Percentiles rank a stretch among this genome's conserved stretches.
These are phyloP conservation scores for Macroramphosus scolopax DNA, from an alignment of 2,797 vertebrate genomes.

Conservation along the genomic window DNA sequence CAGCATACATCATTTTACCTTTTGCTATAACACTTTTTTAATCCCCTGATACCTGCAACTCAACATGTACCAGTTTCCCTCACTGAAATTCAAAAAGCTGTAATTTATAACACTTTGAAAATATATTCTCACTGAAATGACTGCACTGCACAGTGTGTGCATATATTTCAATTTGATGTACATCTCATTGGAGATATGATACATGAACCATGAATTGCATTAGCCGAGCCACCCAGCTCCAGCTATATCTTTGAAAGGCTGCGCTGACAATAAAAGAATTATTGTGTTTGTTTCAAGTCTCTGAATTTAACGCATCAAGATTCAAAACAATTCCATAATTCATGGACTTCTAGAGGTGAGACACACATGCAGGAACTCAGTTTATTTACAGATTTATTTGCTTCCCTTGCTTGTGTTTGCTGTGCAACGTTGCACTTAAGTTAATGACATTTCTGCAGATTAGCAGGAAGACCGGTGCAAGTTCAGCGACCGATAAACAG, in stretches of 20 bases:
- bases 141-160: neutral
- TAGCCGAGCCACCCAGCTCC: neutral
- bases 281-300: constrained; percentile 2
- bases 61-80: constrained; percentile 1
- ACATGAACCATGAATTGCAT: constrained; percentile 8
- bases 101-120: constrained; percentile 19
- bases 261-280: constrained; percentile 9
- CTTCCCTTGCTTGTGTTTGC: constrained; percentile 38
- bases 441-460: constrained; percentile 56
- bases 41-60: constrained; percentile 24
- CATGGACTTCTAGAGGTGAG: too few species aligned
- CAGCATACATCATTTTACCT: constrained; percentile 39
- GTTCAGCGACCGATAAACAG: constrained; percentile 8
- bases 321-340: constrained; percentile 41
- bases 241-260: constrained; percentile 17
- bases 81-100: constrained; percentile 13
- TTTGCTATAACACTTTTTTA: constrained; percentile 43
- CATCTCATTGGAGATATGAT: constrained; percentile 13
- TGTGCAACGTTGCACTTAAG: constrained; percentile 47
- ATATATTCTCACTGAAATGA: constrained; percentile 5
- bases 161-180: constrained; percentile 1
- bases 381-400: constrained; percentile 54
- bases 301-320: constrained; percentile 7
- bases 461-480: too few species aligned
- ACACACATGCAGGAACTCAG: constrained; percentile 16